Evolutionary conservation across 2,888 invertebrate genomes (phyloP).

Genomic region (Amphiduros pacificus): DNA sequence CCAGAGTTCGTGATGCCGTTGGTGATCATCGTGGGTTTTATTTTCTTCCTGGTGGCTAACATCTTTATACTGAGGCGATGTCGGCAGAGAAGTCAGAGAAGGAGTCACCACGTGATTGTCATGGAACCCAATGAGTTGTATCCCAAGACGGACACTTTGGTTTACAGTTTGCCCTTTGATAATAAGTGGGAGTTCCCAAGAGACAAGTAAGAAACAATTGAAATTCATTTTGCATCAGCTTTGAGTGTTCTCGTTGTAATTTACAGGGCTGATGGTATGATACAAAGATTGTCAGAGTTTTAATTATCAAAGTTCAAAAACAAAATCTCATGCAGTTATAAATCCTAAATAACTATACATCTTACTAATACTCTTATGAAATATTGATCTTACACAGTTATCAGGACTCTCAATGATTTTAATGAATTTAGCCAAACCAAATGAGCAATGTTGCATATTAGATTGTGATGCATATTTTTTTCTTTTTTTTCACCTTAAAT

Average conservation of each 20-base stretch:
- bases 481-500: neutral
- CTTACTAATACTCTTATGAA: too few species aligned
- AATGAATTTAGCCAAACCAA: neutral
- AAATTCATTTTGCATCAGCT: neutral
- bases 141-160: neutral
- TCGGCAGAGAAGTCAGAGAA: neutral
- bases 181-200: conserved; percentile 12
- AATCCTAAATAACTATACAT: too few species aligned
- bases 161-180: conserved; percentile 9
- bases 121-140: conserved; percentile 11
- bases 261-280: neutral
- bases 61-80: neutral
- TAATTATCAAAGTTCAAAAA: too few species aligned
- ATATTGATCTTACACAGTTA: too few species aligned
- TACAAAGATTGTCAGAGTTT: neutral
- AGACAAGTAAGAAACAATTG: conserved; percentile 10
- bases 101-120: neutral
- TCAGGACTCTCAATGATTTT: neutral
- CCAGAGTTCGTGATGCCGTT: neutral
- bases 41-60: neutral
- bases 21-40: neutral
- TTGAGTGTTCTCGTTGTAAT: neutral
- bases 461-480: neutral
- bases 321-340: too few species aligned
- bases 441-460: too few species aligned